Evolutionary conservation across 35 echinoderm and acorn worm genomes (phyloP).

Genomic region (Holothuria glaberrima): DNA sequence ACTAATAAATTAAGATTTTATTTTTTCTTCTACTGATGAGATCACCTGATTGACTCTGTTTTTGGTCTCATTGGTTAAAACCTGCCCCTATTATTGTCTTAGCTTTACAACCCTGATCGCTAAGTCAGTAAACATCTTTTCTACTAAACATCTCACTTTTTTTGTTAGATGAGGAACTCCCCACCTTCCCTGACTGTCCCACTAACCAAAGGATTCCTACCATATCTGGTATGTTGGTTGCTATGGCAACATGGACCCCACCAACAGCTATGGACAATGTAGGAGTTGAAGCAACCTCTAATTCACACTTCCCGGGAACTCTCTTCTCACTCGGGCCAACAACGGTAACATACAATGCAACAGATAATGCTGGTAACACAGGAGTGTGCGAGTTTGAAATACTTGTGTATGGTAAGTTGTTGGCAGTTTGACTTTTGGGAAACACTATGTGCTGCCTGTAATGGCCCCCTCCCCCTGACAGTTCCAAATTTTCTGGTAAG

Average conservation of each 20-base stretch:
- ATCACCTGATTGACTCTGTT: too few relatives aligned
- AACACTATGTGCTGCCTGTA: neutral
- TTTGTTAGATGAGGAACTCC: neutral
- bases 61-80: too few relatives aligned
- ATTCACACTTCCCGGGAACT: neutral
- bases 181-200: neutral
- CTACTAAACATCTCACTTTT: neutral
- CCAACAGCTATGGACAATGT: neutral
- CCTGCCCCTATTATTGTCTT: too few relatives aligned
- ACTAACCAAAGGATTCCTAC: neutral
- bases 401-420: neutral
- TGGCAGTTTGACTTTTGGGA: neutral
- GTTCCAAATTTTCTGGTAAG: too few relatives aligned
- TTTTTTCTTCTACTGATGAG: too few relatives aligned
- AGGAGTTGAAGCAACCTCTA: neutral
- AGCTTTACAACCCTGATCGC: too few relatives aligned
- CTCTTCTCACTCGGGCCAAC: neutral
- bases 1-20: too few relatives aligned
- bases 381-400: neutral
- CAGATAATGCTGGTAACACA: neutral
- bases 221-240: neutral
- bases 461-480: too few relatives aligned
- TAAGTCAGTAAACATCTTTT: neutral
- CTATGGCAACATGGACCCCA: neutral
- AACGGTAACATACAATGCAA: neutral